Conservation (phyloP, 2,113 vertebrate genomes). For the Nannospalax galili region DNA sequence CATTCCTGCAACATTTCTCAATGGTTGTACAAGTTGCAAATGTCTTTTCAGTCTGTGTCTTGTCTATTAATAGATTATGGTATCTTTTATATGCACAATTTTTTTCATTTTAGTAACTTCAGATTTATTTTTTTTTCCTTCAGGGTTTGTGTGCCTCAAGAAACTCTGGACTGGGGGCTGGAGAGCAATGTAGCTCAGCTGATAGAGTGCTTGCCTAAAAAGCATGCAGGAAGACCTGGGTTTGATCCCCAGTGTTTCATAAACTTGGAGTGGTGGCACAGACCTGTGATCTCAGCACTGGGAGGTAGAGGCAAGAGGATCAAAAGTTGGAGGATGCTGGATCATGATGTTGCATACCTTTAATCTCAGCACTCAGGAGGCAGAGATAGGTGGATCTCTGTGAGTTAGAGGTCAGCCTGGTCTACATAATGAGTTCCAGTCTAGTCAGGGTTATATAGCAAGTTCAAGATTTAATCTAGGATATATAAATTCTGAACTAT, state of each 20-base stretch:
- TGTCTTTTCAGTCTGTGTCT: slow-evolving; percentile 2
- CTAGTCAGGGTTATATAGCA: too few relatives aligned
- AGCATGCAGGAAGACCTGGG: neutral
- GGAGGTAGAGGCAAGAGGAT: neutral
- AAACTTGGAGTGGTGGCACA: neutral
- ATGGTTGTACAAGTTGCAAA: neutral
- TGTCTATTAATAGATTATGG: neutral
- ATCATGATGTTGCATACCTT: too few relatives aligned
- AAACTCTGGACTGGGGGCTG: neutral
- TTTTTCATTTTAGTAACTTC: slow-evolving; percentile 11
- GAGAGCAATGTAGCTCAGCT: neutral
- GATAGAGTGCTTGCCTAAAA: neutral
- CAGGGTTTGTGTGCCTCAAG: neutral
- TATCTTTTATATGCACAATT: neutral
- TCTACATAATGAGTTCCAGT: neutral
- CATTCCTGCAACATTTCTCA: neutral
- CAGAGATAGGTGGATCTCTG: too few relatives aligned
- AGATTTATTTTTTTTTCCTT: neutral
- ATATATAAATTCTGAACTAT: neutral
- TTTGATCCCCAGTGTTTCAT: too few relatives aligned
- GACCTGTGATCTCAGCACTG: neutral
- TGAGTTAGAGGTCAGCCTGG: too few relatives aligned
- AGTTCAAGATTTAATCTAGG: too few relatives aligned
- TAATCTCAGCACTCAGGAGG: too few relatives aligned
- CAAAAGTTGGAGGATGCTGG: neutral